Evolutionary conservation across 2,797 vertebrate genomes (phyloP).

Genomic region (Phoeniculus purpureus): DNA sequence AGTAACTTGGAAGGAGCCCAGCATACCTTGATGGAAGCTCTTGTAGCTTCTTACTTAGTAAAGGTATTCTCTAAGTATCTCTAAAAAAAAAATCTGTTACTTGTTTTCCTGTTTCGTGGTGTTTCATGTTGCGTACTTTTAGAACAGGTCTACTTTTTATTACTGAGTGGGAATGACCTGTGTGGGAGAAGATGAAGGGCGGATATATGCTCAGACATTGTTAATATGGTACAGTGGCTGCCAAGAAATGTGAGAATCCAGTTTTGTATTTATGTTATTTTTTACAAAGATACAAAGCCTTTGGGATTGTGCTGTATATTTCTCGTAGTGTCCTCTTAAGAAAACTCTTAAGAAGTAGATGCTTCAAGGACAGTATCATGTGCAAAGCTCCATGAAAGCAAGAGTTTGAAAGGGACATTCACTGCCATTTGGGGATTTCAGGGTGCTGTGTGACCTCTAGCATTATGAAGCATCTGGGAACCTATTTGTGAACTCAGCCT

Average conservation of each 20-base stretch:
- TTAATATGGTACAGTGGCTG: background rate
- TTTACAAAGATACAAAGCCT: background rate
- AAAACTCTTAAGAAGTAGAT: background rate
- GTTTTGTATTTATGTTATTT: background rate
- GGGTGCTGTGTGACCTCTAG: background rate
- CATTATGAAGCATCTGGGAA: background rate
- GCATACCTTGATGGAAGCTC: slow-evolving; percentile 96
- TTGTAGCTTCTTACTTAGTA: slow-evolving; percentile 94
- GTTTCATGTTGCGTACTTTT: background rate
- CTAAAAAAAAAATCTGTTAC: background rate
- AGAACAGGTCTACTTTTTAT: background rate
- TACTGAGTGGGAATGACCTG: background rate
- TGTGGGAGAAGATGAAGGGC: background rate
- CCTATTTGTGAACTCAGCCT: background rate
- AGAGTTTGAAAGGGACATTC: background rate
- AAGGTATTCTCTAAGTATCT: slow-evolving; percentile 81
- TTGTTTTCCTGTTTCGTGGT: background rate
- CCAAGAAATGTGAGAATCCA: background rate
- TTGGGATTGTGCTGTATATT: background rate
- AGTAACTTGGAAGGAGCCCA: slow-evolving; percentile 94
- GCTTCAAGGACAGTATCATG: background rate
- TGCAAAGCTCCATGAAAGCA: background rate
- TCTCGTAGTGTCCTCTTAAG: background rate
- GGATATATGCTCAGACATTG: background rate
- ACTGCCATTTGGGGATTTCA: background rate